Conservation (phyloP, 1,140 invertebrate genomes). For the Drosophila ohnishii region DNA sequence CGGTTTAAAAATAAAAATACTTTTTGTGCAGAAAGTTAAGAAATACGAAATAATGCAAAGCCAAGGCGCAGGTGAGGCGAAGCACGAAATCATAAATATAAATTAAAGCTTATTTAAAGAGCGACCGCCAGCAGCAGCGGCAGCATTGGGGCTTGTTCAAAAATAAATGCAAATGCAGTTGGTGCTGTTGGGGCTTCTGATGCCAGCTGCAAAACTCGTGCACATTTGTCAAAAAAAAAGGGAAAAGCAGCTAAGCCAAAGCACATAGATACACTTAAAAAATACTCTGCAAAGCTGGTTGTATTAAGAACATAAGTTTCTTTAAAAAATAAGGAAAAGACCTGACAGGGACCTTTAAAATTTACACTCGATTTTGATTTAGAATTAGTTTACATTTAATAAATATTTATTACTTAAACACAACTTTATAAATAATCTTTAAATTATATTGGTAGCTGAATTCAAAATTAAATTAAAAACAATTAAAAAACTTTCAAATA, state of each 20-base stretch:
- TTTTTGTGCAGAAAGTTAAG: conserved; percentile 59
- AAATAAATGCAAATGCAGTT: conserved; percentile 47
- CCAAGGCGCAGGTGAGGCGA: conserved; percentile 30
- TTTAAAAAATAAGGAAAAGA: background rate
- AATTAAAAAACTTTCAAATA: background rate
- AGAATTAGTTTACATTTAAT: too few relatives aligned
- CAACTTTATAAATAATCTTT: background rate
- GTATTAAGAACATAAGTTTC: background rate
- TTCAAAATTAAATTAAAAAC: background rate
- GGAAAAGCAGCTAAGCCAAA: conserved; percentile 46
- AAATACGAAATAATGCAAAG: conserved; percentile 46
- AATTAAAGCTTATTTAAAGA: conserved; percentile 68
- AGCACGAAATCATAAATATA: conserved; percentile 62
- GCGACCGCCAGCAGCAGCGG: background rate
- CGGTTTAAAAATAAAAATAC: conserved; percentile 60
- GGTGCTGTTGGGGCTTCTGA: conserved; percentile 5
- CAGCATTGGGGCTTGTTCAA: conserved; percentile 23
- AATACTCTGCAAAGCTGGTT: background rate
- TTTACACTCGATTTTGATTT: too few relatives aligned
- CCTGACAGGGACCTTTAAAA: background rate
- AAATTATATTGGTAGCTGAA: background rate
- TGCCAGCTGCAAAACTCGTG: conserved; percentile 36
- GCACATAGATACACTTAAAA: background rate
- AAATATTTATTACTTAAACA: background rate
- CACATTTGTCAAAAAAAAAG: conserved; percentile 63